phyloP scores from a whole-genome alignment of 2,797 vertebrate species.

The Protonibea diacanthus region DNA sequence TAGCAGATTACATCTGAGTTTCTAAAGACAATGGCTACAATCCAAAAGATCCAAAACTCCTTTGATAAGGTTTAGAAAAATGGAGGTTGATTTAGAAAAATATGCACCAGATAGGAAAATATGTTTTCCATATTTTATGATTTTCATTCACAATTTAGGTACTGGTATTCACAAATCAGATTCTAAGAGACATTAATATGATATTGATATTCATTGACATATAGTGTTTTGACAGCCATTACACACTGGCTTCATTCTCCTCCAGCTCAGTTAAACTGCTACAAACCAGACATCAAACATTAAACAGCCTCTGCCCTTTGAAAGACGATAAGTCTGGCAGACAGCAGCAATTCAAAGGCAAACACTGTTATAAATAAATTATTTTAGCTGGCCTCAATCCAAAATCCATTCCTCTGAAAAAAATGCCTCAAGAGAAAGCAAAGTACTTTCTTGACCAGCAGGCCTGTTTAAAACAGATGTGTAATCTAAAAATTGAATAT shows the following conservation, averaged over 20 bases:
- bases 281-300: conserved; percentile 52
- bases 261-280: conserved; percentile 37
- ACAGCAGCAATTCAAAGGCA: conserved; percentile 36
- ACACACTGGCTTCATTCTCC: conserved; percentile 7
- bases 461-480: background rate
- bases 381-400: conserved; percentile 31
- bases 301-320: conserved; percentile 36
- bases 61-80: background rate
- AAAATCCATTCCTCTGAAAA: conserved; percentile 22
- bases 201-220: conserved; percentile 15
- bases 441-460: background rate
- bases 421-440: conserved; percentile 20
- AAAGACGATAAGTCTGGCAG: conserved; percentile 44
- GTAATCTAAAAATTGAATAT: background rate
- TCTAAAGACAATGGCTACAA: background rate
- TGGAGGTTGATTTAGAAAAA: background rate
- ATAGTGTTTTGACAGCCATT: conserved; percentile 14
- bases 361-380: conserved; percentile 48
- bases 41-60: background rate
- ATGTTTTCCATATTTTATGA: background rate
- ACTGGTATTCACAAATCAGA: background rate
- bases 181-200: background rate
- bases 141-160: background rate
- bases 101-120: background rate
- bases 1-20: conserved; percentile 3